Base-by-base conservation (phyloP, 2,797 vertebrate species). In the Oophaga sylvatica region DNA sequence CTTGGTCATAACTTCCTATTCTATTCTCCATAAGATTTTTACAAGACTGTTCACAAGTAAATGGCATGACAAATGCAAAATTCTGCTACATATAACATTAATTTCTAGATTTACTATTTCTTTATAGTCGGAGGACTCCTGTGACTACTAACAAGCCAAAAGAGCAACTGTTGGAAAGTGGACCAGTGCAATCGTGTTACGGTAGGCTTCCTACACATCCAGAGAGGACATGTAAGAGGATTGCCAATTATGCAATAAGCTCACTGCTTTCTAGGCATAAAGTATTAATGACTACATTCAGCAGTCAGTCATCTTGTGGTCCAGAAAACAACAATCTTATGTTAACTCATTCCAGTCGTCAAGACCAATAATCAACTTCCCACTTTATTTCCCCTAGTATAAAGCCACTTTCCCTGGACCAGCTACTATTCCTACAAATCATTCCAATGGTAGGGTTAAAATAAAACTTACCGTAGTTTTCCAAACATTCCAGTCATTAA, bases 381-480 rank as follows among this genome's bases (percentile, higher is more conserved):
- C 31, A 48, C 22, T 2, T 22, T 75, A 35, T 22, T 62, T 76
- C n/a, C 83, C 83, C 31, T 45, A 77, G 63, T 16, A 85, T 13
- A 70, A 68, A 80, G 48, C 26, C 45, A 70, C 0, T 5, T 11
- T 53, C 22, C 59, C 31, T 68, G 19, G 53, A 53, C 22, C 31
- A n/a, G 26, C 19, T 56, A 20, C 22, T 41, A 63, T 19, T 31
- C 35, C 76, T 70, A 48, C 9, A 87, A 80, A 86, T 80, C 8
- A 87, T 87, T 87, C 85, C 56, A 45, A 80, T 68, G 59, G 78
- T 26, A 70, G 77, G 17, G 57, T 31, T 15, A 31, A 35, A 68
- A 70, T 35, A 6, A 73, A 73, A 84, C 5, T 65, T 63, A 85
- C 65, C 65, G 13, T 67, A 29, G 41, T 35, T 67, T 80, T 62